These are phyloP conservation scores for Tupiocoris notatus DNA, from an alignment of 2,888 invertebrate species.

Conservation along the genomic window DNA sequence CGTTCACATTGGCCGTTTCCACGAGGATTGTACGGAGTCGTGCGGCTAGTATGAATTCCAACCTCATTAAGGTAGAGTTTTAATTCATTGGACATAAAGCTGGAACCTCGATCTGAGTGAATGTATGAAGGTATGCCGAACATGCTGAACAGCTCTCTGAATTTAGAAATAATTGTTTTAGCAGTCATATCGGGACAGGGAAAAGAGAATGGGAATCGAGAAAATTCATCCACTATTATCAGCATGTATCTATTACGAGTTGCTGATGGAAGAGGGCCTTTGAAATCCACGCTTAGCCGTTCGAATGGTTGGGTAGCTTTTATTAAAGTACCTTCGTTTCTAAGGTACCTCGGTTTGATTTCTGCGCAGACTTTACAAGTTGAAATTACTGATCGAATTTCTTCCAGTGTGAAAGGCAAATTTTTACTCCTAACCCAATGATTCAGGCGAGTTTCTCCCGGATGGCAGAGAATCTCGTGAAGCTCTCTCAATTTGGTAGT, in stretches of 20 bases:
- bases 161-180: conserved; percentile 30
- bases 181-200: conserved; percentile 27
- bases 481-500: not conserved
- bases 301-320: not conserved
- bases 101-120: conserved; percentile 9
- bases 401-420: conserved; percentile 44
- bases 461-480: conserved; percentile 38
- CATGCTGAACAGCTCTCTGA: not conserved
- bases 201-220: conserved; percentile 17
- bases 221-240: conserved; percentile 41
- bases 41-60: conserved; percentile 25
- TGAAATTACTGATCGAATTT: conserved; percentile 14
- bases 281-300: conserved; percentile 6
- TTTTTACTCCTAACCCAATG: conserved; percentile 45
- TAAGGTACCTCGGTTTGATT: conserved; percentile 22
- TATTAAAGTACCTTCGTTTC: not conserved
- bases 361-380: conserved; percentile 3
- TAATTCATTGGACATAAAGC: conserved; percentile 13
- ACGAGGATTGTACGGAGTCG: conserved; percentile 28
- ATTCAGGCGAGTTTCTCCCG: conserved; percentile 45
- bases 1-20: conserved; percentile 12
- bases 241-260: conserved; percentile 32
- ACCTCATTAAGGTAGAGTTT: not conserved
- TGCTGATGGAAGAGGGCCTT: conserved; percentile 1
- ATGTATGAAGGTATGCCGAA: conserved; percentile 23